phyloP scores from a whole-genome alignment of 2,797 vertebrate genomes.

The Silurus lanzhouensis region DNA sequence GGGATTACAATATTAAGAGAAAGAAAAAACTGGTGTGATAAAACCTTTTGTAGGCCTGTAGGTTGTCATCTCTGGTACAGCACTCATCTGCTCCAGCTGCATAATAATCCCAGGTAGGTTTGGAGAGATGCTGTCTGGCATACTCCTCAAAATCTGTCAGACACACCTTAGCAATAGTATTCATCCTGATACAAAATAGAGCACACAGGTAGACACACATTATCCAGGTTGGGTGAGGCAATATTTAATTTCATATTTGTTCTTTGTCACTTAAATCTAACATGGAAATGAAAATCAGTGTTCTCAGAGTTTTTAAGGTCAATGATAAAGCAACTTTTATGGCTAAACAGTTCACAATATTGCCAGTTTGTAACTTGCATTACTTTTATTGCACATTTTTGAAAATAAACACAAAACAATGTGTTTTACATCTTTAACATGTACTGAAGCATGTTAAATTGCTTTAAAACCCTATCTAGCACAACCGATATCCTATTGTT shows the following conservation, averaged over 20 bases:
- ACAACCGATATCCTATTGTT: too few species aligned
- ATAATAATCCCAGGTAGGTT: constrained; percentile 88
- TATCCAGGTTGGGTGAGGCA: not conserved
- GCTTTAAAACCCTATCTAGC: not conserved
- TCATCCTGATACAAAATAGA: not conserved
- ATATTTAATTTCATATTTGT: not conserved
- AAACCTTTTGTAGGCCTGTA: constrained; percentile 88
- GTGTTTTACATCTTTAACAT: not conserved
- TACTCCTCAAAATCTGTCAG: constrained; percentile 88
- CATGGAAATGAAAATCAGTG: not conserved
- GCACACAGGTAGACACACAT: not conserved
- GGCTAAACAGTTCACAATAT: not conserved
- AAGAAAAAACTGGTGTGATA: not conserved
- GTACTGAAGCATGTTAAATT: not conserved
- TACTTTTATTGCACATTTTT: too few species aligned
- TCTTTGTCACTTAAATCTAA: not conserved
- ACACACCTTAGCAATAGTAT: constrained; percentile 85
- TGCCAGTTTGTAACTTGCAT: not conserved
- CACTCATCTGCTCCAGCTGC: constrained; percentile 88
- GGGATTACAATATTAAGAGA: not conserved
- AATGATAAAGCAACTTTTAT: not conserved
- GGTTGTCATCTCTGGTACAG: constrained; percentile 85
- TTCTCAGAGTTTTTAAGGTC: not conserved
- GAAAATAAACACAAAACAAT: not conserved
- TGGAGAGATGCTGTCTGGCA: constrained; percentile 85